Evolutionary conservation across 2,797 vertebrate genomes (phyloP), one percentile per base, ranked within the genome.

Genomic region (Labeo calbasu): DNA sequence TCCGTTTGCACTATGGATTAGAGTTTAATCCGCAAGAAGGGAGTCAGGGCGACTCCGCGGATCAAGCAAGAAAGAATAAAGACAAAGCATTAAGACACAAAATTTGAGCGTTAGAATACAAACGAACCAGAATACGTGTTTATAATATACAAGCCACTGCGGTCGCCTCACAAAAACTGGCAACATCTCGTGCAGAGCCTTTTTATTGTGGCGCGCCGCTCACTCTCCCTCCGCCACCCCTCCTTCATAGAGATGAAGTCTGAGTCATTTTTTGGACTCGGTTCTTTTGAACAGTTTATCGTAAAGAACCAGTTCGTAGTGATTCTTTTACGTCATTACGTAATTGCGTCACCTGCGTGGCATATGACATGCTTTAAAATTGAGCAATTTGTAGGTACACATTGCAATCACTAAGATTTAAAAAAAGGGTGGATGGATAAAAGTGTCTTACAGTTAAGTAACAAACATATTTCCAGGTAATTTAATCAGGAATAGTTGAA

Each of bases 1-100:
- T 94, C 94, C 93, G 91, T 57, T 93, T 91, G 91, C 84, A 75
- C 91, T 85, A 17, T 84, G 93, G 94, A 95, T 95, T 95, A 94
- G 82, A 88, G 89, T 94, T 93, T 95, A 95, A 96, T 95, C 95
- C 92, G 89, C 91, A 91, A 86, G 93, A 89, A 84, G 79, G 48
- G 89, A 89, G 91, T 92, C 92, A 89, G 92, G 88, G 89, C 91
- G 92, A 91, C 89, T 92, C 92, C 90, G 87, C 90, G 90, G 91
- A 92, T 93, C 92, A 91, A 88, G 80, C 50, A 28, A 85, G 66
- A 83, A 51, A 82, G 25, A 48, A 43, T 78, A 84, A 79, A 88
- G 79, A 71, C 79, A 55, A 88, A 90, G 82, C 90, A 81, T 84
- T 59, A 88, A 88, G 90, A 90, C 91, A 11, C 23, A 59, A 1